phyloP scores from a whole-genome alignment of 2,797 vertebrate species.

The Anguilla obscura region DNA sequence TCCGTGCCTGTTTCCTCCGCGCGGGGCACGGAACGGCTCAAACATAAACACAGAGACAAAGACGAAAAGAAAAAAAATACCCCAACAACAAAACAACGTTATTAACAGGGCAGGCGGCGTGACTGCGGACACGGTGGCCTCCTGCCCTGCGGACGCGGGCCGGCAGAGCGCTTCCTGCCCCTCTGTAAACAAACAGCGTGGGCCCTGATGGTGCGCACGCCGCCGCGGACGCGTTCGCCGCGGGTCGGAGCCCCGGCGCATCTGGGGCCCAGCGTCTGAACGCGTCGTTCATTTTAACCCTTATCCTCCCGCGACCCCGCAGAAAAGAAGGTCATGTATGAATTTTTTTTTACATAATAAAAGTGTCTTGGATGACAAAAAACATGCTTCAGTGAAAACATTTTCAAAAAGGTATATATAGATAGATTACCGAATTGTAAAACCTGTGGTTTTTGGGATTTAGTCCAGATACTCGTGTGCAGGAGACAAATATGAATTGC shows the following conservation, averaged over 20 bases:
- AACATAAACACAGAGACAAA: conserved; percentile 42
- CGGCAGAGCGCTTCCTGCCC: background rate
- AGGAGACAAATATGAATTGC: no score
- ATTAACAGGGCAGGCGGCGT: background rate
- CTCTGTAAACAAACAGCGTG: background rate
- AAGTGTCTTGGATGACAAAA: no score
- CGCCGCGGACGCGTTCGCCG: background rate
- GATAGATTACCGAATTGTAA: no score
- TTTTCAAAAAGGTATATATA: no score
- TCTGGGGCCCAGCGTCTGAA: conserved; percentile 25
- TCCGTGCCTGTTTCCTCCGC: conserved; percentile 53
- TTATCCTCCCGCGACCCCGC: background rate
- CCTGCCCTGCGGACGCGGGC: background rate
- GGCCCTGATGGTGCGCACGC: background rate
- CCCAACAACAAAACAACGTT: conserved; percentile 33
- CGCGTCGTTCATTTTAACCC: conserved; percentile 32
- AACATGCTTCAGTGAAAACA: no score
- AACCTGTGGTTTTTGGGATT: no score
- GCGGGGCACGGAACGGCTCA: conserved; percentile 46
- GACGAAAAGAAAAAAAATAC: conserved; percentile 38
- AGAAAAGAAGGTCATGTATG: no score
- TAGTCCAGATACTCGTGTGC: no score
- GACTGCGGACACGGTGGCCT: background rate
- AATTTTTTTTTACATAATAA: no score
- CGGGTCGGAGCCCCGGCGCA: conserved; percentile 1